Evolutionary conservation across 2,113 vertebrate genomes (phyloP).

Genomic region (Alligator mississippiensis): DNA sequence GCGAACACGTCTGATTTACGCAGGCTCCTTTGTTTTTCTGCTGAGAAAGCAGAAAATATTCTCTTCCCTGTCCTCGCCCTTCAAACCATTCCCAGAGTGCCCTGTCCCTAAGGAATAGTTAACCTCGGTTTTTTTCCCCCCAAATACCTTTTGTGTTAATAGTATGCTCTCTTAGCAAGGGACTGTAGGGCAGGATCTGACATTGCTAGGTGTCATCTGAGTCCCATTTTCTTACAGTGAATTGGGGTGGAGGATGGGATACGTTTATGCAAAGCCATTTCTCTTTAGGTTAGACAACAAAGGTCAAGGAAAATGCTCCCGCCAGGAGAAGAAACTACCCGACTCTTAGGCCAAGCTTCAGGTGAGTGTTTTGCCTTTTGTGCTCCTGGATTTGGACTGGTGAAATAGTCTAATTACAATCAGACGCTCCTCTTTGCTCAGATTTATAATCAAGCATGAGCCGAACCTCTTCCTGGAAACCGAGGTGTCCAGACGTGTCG

Average conservation of each 20-base stretch:
- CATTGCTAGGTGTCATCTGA: background rate
- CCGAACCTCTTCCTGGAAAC: background rate
- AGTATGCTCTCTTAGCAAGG: background rate
- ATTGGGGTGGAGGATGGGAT: background rate
- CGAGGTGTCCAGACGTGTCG: background rate
- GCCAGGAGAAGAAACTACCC: background rate
- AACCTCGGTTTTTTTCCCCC: background rate
- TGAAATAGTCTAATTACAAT: background rate
- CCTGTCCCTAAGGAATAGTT: background rate
- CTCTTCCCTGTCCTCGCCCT: background rate
- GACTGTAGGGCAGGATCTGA: background rate
- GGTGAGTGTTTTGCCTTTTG: background rate
- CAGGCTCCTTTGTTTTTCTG: background rate
- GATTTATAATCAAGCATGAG: background rate
- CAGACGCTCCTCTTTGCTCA: background rate
- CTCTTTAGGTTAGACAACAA: background rate
- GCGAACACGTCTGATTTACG: background rate
- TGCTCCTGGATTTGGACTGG: background rate
- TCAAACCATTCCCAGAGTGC: background rate
- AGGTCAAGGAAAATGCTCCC: background rate
- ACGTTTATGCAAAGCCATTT: background rate
- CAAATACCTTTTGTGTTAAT: background rate
- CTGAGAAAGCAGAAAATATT: background rate
- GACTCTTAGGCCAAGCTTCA: background rate
- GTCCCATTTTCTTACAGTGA: slow-evolving; percentile 7